phyloP scores from a whole-genome alignment of 2,888 invertebrate genomes.

The Auanema freiburgensis region DNA sequence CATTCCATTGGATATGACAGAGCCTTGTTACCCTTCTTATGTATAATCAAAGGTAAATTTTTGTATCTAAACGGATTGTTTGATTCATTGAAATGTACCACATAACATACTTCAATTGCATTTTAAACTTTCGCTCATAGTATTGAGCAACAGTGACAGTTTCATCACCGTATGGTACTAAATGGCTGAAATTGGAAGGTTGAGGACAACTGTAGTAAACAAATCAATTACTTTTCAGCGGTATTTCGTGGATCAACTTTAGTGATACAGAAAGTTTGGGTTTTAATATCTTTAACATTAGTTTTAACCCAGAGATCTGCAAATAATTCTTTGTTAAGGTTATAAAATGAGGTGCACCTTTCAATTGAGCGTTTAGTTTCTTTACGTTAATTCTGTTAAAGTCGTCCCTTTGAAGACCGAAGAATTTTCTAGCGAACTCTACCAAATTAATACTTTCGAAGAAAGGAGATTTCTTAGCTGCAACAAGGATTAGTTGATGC shows the following conservation, averaged over 20 bases:
- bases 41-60: slow-evolving; percentile 1
- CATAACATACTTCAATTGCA: background rate
- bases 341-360: background rate
- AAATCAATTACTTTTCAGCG: too few relatives aligned
- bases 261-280: too few relatives aligned
- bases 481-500: background rate
- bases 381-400: background rate
- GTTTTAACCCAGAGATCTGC: too few relatives aligned
- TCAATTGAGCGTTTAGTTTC: slow-evolving; percentile 11
- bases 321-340: background rate
- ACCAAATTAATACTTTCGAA: slow-evolving; percentile 2
- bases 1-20: slow-evolving; percentile 22
- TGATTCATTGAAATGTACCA: too few relatives aligned
- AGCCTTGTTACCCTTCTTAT: background rate
- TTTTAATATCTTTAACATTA: too few relatives aligned
- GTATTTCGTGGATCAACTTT: too few relatives aligned
- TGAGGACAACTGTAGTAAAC: too few relatives aligned
- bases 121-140: slow-evolving; percentile 1
- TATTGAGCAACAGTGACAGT: slow-evolving; percentile 7
- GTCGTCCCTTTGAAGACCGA: background rate
- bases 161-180: background rate
- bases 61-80: too few relatives aligned
- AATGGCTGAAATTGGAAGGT: background rate
- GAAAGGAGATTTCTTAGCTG: slow-evolving; percentile 22
- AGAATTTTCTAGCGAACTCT: background rate